Percentiles rank a stretch among this genome's conserved stretches.
Evolutionary conservation across 2,797 vertebrate species (phyloP).

Genomic region (Coendou prehensilis): DNA sequence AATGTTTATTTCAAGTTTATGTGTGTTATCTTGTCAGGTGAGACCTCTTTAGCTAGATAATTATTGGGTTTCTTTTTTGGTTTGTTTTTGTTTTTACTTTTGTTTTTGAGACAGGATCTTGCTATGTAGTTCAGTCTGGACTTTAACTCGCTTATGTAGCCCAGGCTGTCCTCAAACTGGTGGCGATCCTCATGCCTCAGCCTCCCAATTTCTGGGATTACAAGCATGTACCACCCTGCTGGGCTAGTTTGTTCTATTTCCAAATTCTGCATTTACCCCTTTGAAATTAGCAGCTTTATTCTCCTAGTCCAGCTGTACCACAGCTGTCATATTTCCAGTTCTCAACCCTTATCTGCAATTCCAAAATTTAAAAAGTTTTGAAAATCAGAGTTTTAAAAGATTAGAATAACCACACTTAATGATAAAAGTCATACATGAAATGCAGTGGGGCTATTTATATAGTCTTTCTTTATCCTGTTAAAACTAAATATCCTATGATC

Average conservation of each 20-base stretch:
- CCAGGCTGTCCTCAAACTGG: background rate
- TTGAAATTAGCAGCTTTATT: background rate
- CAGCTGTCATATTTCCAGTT: background rate
- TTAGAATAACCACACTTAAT: background rate
- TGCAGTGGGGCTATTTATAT: background rate
- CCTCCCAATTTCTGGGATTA: background rate
- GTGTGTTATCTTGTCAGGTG: background rate
- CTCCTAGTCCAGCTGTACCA: background rate
- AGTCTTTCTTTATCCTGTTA: background rate
- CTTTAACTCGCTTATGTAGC: background rate
- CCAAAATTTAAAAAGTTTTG: background rate
- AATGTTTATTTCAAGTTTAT: constrained; percentile 29
- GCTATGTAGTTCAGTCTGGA: background rate
- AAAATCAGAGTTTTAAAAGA: background rate
- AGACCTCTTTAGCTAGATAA: constrained; percentile 3
- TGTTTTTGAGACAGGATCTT: background rate
- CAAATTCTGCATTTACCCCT: background rate
- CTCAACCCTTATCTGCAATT: background rate
- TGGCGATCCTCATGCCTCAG: background rate
- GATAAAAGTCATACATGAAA: background rate
- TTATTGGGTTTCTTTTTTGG: background rate
- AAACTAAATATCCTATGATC: background rate
- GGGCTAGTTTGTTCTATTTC: background rate
- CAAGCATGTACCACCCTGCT: background rate
- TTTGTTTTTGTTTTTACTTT: background rate